These are phyloP conservation scores for Phataginus tricuspis DNA, from an alignment of 2,797 vertebrate species.

Conservation along the genomic window DNA sequence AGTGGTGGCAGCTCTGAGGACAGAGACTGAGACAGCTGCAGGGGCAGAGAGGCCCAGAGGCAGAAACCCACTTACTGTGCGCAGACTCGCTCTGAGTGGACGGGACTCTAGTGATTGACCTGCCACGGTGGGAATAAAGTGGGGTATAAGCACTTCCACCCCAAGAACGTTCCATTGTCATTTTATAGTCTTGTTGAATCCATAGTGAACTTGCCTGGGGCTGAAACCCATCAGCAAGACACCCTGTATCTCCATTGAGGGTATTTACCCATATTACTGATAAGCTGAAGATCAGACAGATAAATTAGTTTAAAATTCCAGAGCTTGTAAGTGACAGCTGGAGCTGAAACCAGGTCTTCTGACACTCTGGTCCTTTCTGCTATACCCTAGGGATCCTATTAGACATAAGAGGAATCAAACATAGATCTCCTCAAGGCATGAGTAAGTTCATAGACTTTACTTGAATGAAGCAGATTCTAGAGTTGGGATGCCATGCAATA, in stretches of 20 bases:
- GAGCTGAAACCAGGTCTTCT: not conserved
- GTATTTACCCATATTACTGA: not conserved
- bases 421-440: not conserved
- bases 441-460: not conserved
- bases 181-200: too few species aligned
- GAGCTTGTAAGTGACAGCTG: not conserved
- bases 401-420: not conserved
- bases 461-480: not conserved
- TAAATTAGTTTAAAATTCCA: conserved; percentile 18
- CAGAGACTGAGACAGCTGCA: too few species aligned
- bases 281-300: not conserved
- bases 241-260: not conserved
- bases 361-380: conserved; percentile 7
- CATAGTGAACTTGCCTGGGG: too few species aligned
- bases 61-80: too few species aligned
- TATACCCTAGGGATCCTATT: not conserved
- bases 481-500: not conserved
- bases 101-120: too few species aligned
- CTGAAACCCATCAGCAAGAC: too few species aligned
- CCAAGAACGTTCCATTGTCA: too few species aligned
- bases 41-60: too few species aligned
- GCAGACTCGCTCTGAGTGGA: too few species aligned
- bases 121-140: too few species aligned
- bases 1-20: too few species aligned
- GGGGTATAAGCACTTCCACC: too few species aligned